Evolutionary conservation across 2,888 invertebrate species (phyloP), one percentile per base, ranked within the genome.

Genomic region (Acrobasis consociella): DNA sequence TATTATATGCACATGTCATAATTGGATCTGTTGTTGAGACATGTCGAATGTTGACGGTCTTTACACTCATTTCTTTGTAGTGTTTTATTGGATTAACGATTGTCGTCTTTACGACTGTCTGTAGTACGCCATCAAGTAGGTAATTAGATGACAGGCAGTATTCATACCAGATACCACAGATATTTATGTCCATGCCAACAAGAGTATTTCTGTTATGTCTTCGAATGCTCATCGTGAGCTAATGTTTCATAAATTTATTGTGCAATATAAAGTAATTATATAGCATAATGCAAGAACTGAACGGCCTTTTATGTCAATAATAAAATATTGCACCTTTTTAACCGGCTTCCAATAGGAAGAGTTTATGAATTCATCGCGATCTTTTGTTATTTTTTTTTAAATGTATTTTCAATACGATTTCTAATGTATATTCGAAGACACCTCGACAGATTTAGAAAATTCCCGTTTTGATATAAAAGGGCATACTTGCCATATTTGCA

Each of bases 21-120:
- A 13, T 42, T 10, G 42, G 11, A 13, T 42, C 42, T 31, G 31
- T 22, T 52, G 5, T n/a, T 2, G 22, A 53, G 53, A 53, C 31
- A 53, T 13, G 31, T 53, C 13, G 37, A 53, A 38, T 53, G 15
- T 65, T 58, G 42, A 62, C 16, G 60, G 60, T 63, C 60, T 56
- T 56, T 56, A 56, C 56, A 56, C 10, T 42, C 42, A 56, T 46
- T 56, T 42, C 42, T 56, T 56, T 56, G 56, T 42, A 56, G 55
- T 10, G 9, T 56, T 31, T 17, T 56, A 56, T 22, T 56, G 56
- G 56, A 53, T 56, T 42, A 56, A 22, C 42, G 13, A 16, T 17
- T 16, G 46, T 10, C 11, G n/a, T 3, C 38, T 56, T 56, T 56
- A 42, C 13, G 42, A 42, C 42, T 46, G 52, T 11, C 46, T 46